phyloP scores from a whole-genome alignment of 2,888 invertebrate species.

The Diplolepis rosae region DNA sequence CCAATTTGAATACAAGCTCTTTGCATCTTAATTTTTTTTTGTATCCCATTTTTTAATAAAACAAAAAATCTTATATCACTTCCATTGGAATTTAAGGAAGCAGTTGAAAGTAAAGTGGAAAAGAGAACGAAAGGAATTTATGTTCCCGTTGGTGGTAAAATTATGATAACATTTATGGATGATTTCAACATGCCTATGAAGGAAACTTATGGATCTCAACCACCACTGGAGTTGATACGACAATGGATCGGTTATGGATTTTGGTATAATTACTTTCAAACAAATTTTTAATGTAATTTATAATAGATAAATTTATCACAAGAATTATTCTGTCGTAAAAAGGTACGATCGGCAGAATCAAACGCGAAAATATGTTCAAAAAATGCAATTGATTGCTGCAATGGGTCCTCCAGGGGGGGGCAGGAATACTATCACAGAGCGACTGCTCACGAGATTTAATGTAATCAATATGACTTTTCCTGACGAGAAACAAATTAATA shows the following conservation, averaged over 20 bases:
- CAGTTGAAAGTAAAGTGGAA: slow-evolving; percentile 89
- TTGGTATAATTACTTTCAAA: slow-evolving; percentile 76
- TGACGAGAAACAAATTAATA: slow-evolving; percentile 82
- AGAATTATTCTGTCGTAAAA: slow-evolving; percentile 83
- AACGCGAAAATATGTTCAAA: slow-evolving; percentile 84
- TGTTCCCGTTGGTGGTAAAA: slow-evolving; percentile 87
- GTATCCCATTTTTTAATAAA: background rate
- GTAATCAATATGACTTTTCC: slow-evolving; percentile 89
- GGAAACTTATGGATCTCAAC: slow-evolving; percentile 91
- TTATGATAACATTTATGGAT: slow-evolving; percentile 90
- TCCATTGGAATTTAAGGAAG: slow-evolving; percentile 77
- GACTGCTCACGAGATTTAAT: slow-evolving; percentile 86
- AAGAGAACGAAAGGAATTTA: slow-evolving; percentile 90
- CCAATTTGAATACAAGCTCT: too few relatives aligned
- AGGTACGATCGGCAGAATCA: slow-evolving; percentile 86
- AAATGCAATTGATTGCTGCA: slow-evolving; percentile 85
- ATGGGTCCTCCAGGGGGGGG: slow-evolving; percentile 94
- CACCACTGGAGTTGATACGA: slow-evolving; percentile 88
- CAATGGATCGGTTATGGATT: slow-evolving; percentile 93
- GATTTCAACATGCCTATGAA: slow-evolving; percentile 95
- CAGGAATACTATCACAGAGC: slow-evolving; percentile 84
- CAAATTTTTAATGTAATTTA: background rate
- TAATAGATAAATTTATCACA: background rate
- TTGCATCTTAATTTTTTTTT: background rate
- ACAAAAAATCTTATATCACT: slow-evolving; percentile 7